Conservation (phyloP, 2,113 vertebrate species). For the Oryctolagus cuniculus region mOryCun1.1 NC_091436.1:85507001-85507500, state of each 20-base stretch:
- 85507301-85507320: slow-evolving; percentile 70
- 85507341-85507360: slow-evolving; percentile 68
- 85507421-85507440: slow-evolving; percentile 73
- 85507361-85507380: slow-evolving; percentile 74
- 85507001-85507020: slow-evolving; percentile 43
- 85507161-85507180: slow-evolving; percentile 39
- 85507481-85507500: slow-evolving; percentile 85
- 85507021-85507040: slow-evolving; percentile 53
- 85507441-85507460: slow-evolving; percentile 86
- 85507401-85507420: slow-evolving; percentile 72
- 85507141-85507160: slow-evolving; percentile 11
- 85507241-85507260: slow-evolving; percentile 35
- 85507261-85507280: slow-evolving; percentile 61
- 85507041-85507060: slow-evolving; percentile 64
- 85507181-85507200: not conserved
- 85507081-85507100: not conserved
- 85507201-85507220: slow-evolving; percentile 74
- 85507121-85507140: slow-evolving; percentile 47
- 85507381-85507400: slow-evolving; percentile 63
- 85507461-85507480: slow-evolving; percentile 81
- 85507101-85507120: slow-evolving; percentile 25
- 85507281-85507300: slow-evolving; percentile 60
- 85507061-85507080: slow-evolving; percentile 54
- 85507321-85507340: slow-evolving; percentile 69
- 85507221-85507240: not conserved